phyloP scores from a whole-genome alignment of 2,113 vertebrate genomes.

The Lanius ludovicianus region DNA sequence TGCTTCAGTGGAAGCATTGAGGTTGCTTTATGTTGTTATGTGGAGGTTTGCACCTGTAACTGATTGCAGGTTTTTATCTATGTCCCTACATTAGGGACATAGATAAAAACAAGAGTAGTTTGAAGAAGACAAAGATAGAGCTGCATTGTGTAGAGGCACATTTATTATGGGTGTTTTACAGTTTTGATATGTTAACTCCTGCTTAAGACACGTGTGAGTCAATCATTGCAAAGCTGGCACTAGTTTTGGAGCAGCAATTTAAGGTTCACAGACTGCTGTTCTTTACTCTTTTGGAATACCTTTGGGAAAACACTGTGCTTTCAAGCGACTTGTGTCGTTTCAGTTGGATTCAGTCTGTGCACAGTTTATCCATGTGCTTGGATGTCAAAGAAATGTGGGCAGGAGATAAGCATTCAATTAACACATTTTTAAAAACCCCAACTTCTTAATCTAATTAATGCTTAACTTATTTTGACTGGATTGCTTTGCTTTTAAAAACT shows the following conservation, averaged over 20 bases:
- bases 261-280: neutral
- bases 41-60: neutral
- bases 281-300: neutral
- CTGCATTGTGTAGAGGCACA: neutral
- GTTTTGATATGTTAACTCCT: neutral
- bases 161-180: neutral
- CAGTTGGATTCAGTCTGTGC: neutral
- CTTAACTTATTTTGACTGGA: neutral
- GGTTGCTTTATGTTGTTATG: neutral
- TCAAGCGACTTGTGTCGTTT: neutral
- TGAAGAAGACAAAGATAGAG: neutral
- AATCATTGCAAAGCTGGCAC: neutral
- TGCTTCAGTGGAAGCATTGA: neutral
- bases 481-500: conserved; percentile 3
- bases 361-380: neutral
- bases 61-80: neutral
- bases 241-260: neutral
- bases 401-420: neutral
- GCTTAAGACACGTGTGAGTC: neutral
- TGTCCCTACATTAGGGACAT: neutral
- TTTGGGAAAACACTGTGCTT: neutral
- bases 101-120: neutral
- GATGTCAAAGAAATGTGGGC: neutral
- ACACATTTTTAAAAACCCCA: neutral
- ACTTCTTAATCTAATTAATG: neutral